Percentiles rank a stretch among this genome's conserved stretches.
These are phyloP conservation scores for Drosophila hydei DNA, from an alignment of 1,140 invertebrate genomes.

Conservation along the genomic window DNA sequence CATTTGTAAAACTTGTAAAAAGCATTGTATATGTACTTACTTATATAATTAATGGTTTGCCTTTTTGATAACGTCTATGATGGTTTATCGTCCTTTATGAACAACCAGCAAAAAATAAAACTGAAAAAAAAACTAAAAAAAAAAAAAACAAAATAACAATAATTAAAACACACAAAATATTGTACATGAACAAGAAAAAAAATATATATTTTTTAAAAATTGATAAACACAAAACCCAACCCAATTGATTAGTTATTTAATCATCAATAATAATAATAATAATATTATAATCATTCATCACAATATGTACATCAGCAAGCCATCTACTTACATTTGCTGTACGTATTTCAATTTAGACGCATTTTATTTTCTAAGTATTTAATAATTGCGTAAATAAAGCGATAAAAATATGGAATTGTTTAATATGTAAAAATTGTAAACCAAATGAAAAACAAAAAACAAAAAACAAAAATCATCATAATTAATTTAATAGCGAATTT, in stretches of 20 bases:
- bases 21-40: conserved; percentile 62
- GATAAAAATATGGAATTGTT: conserved; percentile 63
- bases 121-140: conserved; percentile 13
- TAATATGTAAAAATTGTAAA: conserved; percentile 47
- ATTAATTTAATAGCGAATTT: conserved; percentile 71
- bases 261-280: conserved; percentile 34
- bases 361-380: conserved; percentile 80
- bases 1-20: conserved; percentile 70
- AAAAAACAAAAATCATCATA: conserved; percentile 32
- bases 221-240: conserved; percentile 30
- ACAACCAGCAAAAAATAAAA: conserved; percentile 32
- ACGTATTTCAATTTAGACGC: conserved; percentile 70
- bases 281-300: conserved; percentile 23
- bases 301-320: conserved; percentile 23
- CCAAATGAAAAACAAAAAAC: conserved; percentile 19
- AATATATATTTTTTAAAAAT: conserved; percentile 68
- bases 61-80: conserved; percentile 75
- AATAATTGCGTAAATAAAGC: conserved; percentile 57
- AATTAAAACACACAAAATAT: conserved; percentile 30
- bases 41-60: conserved; percentile 56
- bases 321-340: conserved; percentile 14
- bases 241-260: conserved; percentile 62
- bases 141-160: conserved; percentile 26
- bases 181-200: conserved; percentile 35
- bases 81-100: conserved; percentile 71